phyloP scores from a whole-genome alignment of 2,888 invertebrate genomes.

The Cephus nigrinus region DNA sequence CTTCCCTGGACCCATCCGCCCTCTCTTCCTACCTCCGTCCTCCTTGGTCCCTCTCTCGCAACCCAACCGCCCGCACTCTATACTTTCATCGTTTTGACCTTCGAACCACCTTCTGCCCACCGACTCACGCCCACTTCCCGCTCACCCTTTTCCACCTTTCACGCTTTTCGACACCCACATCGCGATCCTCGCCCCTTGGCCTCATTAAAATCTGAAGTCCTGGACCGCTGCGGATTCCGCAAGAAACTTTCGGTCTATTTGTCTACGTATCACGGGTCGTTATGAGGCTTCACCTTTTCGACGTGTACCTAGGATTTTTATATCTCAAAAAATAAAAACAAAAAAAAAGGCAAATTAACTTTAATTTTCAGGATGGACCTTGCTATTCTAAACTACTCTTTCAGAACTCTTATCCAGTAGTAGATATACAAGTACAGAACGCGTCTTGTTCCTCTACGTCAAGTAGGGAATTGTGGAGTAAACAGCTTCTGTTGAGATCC shows the following conservation, averaged over 20 bases:
- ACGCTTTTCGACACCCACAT: background rate
- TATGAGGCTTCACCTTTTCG: background rate
- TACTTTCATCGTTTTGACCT: slow-evolving; percentile 41
- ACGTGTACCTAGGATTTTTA: background rate
- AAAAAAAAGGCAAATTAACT: background rate
- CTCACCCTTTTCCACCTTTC: slow-evolving; percentile 5
- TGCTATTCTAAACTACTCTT: background rate
- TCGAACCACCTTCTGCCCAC: slow-evolving; percentile 25
- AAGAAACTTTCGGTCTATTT: background rate
- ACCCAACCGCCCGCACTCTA: slow-evolving; percentile 12
- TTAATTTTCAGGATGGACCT: background rate
- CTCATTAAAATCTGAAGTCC: slow-evolving; percentile 14
- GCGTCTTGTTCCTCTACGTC: background rate
- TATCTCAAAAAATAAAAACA: background rate
- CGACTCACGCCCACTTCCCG: slow-evolving; percentile 1
- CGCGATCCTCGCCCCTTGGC: slow-evolving; percentile 7
- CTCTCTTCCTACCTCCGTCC: slow-evolving; percentile 47
- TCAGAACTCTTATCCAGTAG: background rate
- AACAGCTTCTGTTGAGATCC: background rate
- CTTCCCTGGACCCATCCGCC: slow-evolving; percentile 43
- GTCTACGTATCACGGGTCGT: background rate
- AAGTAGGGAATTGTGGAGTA: background rate
- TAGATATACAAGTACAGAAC: background rate
- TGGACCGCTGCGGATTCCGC: background rate
- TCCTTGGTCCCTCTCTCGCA: slow-evolving; percentile 5